Base-by-base conservation (phyloP, 2,113 vertebrate species). In the Ranitomeya imitator region DNA sequence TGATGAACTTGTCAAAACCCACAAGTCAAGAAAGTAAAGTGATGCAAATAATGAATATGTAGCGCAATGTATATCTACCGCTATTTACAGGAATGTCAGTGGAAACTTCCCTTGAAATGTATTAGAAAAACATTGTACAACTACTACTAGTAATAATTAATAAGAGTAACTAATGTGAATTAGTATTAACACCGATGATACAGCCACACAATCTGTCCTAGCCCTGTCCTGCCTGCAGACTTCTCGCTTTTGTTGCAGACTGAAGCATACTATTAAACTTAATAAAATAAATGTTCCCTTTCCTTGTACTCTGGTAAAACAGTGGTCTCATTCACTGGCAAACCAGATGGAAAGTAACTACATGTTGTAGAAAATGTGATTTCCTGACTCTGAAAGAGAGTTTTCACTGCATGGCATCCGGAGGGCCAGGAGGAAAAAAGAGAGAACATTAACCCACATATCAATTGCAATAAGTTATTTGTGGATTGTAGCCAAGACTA, bases 311-410 rank as follows among this genome's bases (percentile, higher is more conserved):
- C 79, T 77, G 52, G 21, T 57, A 88, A 85, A 93, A 91, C 79
- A 91, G 86, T 85, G 86, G 73, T 71, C 90, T 52, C 77, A 91
- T 93, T 93, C 91, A 92, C 85, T 65, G 71, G 73, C 84, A 86
- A 78, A 87, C 83, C 7, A 76, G 78, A 90, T 1, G 9, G 73
- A 85, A 90, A 92, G 89, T 65, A 90, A 74, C 54, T 91, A 89
- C 78, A 89, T 89, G 59, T 82, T 45, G 89, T 89, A 61, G 16
- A 89, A 92, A 93, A 91, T 54, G 73, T 61, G 23, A 93, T 90
- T 93, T 94, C 65, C 89, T 94, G 92, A 90, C 85, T 19, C 6
- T 89, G 83, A 91, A 88, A 65, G 19, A 10, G 89, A 90, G 90
- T 90, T 85, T 88, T 78, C 59, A 90, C 55, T n/a, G 90, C 88